A percentile compares a stretch with the other conserved stretches of the same genome.
Conservation (phyloP, 2,113 vertebrate genomes). For the Carassius auratus region DNA sequence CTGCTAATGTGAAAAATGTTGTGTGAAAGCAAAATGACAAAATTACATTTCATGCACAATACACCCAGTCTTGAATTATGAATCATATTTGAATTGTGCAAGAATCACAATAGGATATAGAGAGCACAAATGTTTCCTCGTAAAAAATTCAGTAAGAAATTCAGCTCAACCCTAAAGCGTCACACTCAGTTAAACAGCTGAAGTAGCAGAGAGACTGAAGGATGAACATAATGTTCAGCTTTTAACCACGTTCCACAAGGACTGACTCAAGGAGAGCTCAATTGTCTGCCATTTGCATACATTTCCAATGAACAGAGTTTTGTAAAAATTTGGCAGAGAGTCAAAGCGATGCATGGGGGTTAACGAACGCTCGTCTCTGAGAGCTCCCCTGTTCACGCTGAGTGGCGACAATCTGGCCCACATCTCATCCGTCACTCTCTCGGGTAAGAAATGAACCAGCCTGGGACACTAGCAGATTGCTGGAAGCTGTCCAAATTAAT, state of each 20-base stretch:
- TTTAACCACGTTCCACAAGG: constrained; percentile 38
- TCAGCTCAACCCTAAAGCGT: background rate
- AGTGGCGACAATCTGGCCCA: constrained; percentile 62
- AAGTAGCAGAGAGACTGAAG: background rate
- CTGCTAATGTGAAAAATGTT: background rate
- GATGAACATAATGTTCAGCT: constrained; percentile 21
- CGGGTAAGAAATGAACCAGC: constrained; percentile 59
- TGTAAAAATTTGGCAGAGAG: constrained; percentile 45
- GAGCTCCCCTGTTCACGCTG: background rate
- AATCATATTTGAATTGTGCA: background rate
- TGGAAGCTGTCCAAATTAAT: constrained; percentile 75
- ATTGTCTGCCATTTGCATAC: constrained; percentile 45
- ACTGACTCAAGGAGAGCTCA: constrained; percentile 24
- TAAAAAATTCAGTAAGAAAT: background rate
- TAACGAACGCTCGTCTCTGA: constrained; percentile 10
- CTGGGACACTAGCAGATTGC: constrained; percentile 60
- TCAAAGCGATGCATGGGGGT: constrained; percentile 25
- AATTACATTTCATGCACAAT: background rate
- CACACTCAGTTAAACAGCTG: background rate
- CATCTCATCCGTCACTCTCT: constrained; percentile 56
- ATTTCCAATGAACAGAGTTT: constrained; percentile 35
- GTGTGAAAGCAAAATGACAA: background rate
- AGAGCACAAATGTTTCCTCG: background rate
- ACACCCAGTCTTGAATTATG: background rate
- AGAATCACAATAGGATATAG: background rate